Evolutionary conservation across 1,140 invertebrate genomes (phyloP).

Genomic region (Bombus polaris): DNA sequence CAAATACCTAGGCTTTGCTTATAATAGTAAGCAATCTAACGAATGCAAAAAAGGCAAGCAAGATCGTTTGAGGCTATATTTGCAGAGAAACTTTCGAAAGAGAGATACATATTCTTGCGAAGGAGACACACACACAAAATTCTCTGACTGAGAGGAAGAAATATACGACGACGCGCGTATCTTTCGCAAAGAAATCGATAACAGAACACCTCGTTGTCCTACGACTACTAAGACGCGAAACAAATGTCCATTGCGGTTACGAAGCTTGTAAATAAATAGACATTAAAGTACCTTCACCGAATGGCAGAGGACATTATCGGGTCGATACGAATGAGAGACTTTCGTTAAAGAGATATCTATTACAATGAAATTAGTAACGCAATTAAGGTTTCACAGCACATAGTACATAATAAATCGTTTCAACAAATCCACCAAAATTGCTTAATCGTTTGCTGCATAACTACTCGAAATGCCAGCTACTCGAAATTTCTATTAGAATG

Average conservation of each 20-base stretch:
- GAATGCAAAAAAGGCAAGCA: not conserved
- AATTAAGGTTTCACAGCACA: slow-evolving; percentile 14
- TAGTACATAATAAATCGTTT: no score
- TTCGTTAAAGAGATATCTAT: slow-evolving; percentile 15
- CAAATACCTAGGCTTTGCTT: not conserved
- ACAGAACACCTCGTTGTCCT: not conserved
- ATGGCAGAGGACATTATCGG: not conserved
- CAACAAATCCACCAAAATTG: not conserved
- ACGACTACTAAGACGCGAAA: not conserved
- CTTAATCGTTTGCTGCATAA: not conserved
- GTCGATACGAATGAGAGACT: slow-evolving; percentile 9
- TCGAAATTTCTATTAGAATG: not conserved
- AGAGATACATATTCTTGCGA: not conserved
- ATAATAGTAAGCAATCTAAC: slow-evolving; percentile 10
- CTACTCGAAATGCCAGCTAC: not conserved
- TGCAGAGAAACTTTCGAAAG: slow-evolving; percentile 25
- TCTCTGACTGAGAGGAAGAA: not conserved
- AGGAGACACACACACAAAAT: not conserved
- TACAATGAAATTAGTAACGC: not conserved
- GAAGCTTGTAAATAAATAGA: slow-evolving; percentile 4
- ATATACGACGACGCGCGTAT: not conserved
- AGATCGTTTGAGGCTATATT: slow-evolving; percentile 6
- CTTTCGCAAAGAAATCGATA: slow-evolving; percentile 32
- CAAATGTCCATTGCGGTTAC: not conserved
- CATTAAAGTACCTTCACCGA: slow-evolving; percentile 7